Evolutionary conservation across 2,113 vertebrate species (phyloP).

Genomic region (Dascyllus trimaculatus): DNA sequence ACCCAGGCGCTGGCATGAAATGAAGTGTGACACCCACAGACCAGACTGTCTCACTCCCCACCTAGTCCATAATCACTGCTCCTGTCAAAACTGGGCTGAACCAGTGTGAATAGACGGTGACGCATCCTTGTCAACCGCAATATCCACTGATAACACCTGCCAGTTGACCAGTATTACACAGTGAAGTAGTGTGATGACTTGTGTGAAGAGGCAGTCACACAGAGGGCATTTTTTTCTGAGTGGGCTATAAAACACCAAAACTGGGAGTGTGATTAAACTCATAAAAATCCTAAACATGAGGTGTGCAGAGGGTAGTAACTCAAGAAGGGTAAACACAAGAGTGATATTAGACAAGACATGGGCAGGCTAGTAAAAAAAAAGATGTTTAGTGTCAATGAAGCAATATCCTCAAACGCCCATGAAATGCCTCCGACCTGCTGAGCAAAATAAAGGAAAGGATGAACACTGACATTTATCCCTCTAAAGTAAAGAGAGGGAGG

Average conservation of each 20-base stretch:
- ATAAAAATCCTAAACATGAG: neutral
- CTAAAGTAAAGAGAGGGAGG: constrained; percentile 30
- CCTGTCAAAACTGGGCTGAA: constrained; percentile 52
- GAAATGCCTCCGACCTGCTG: constrained; percentile 61
- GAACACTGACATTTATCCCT: constrained; percentile 70
- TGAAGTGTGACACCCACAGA: constrained; percentile 64
- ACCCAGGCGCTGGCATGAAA: constrained; percentile 39
- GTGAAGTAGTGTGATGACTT: constrained; percentile 13
- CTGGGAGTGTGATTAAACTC: neutral
- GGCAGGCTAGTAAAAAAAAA: neutral
- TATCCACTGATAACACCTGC: constrained; percentile 53
- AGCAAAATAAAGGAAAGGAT: constrained; percentile 57
- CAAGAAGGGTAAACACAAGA: neutral
- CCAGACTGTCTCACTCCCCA: constrained; percentile 59
- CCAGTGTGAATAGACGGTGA: constrained; percentile 59
- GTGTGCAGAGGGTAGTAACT: neutral
- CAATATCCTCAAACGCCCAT: constrained; percentile 16
- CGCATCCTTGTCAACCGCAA: constrained; percentile 40
- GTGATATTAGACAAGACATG: neutral
- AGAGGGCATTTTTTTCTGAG: constrained; percentile 14
- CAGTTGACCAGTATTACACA: constrained; percentile 33
- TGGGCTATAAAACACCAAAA: constrained; percentile 12
- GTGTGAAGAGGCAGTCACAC: constrained; percentile 34
- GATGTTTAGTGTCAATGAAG: neutral
- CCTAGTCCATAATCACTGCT: constrained; percentile 58